phyloP scores from a whole-genome alignment of 2,113 vertebrate genomes.

The Pseudorectes ferrugineus region DNA sequence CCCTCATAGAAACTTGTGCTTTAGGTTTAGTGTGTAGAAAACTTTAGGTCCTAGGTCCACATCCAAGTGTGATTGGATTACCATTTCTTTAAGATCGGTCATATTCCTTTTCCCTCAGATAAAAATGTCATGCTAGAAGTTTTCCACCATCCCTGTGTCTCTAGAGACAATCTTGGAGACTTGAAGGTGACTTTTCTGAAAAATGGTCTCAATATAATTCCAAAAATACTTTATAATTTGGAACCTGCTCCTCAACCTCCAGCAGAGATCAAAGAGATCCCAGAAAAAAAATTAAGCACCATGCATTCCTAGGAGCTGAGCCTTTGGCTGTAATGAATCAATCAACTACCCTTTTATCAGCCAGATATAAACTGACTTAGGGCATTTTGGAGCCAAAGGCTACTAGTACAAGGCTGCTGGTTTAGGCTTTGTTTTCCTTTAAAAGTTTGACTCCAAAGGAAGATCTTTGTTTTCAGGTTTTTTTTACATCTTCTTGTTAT shows the following conservation, averaged over 20 bases:
- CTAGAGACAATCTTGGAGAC: not conserved
- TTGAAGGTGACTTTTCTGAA: conserved; percentile 32
- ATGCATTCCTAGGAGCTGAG: conserved; percentile 27
- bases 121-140: not conserved
- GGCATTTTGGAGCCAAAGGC: not conserved
- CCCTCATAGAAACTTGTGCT: not conserved
- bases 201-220: conserved; percentile 3
- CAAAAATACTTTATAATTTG: conserved; percentile 47
- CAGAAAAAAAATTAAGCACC: not conserved
- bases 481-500: not conserved
- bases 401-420: not conserved
- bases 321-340: conserved; percentile 34
- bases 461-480: not conserved
- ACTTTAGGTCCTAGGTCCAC: not conserved
- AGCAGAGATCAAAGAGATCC: conserved; percentile 35
- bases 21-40: not conserved
- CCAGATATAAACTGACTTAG: conserved; percentile 2
- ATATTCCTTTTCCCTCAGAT: not conserved
- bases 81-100: not conserved
- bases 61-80: not conserved
- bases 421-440: not conserved
- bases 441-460: not conserved
- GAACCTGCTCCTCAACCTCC: conserved; percentile 8
- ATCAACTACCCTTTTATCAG: conserved; percentile 31
- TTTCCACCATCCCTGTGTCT: not conserved